Evolutionary conservation across 2,888 invertebrate species (phyloP), one percentile per base, ranked within the genome.

Genomic region (Hyposoter dolosus): DNA sequence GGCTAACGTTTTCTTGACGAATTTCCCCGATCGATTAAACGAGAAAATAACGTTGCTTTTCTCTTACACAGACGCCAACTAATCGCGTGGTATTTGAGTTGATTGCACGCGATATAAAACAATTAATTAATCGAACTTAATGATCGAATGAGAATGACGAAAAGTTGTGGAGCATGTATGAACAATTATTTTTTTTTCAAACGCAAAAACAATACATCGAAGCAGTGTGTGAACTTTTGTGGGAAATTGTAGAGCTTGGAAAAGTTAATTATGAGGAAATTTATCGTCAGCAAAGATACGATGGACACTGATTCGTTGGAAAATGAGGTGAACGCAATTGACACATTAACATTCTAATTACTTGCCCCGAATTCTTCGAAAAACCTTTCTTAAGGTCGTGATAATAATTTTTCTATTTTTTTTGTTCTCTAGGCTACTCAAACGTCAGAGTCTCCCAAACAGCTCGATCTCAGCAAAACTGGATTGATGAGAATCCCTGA

Each of bases 401-500:
- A 35, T 10, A 71, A 71, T 0, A 17, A 47, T 0, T 23, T 35
- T 28, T 71, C 19, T 0, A 43, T 45, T 47, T 40, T 23, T 63
- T 23, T 66, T 35, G 43, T 43, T 85, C 84, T 69, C 17, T 79
- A 92, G 92, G 92, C 92, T 53, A 90, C 89, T 56, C 91, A 91
- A 83, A 87, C 89, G 85, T 88, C 93, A 79, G 86, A 90, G 74
- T 91, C 89, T 83, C 92, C 91, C n/a, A 93, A 91, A 76, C 92
- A 90, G 77, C 88, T 94, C 89, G 94, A 94, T 88, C 92, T 94
- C 78, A 93, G 93, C 88, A 93, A 92, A 78, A 92, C 92, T 3
- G 94, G 94, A n/a, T 89, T 94, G 81, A 91, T 93, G 53, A 91
- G 93, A 69, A 90, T 94, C 15, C 94, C 94, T 32, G 94, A 94